Conservation (phyloP, 2,113 vertebrate species). For the Fulica atra region DNA sequence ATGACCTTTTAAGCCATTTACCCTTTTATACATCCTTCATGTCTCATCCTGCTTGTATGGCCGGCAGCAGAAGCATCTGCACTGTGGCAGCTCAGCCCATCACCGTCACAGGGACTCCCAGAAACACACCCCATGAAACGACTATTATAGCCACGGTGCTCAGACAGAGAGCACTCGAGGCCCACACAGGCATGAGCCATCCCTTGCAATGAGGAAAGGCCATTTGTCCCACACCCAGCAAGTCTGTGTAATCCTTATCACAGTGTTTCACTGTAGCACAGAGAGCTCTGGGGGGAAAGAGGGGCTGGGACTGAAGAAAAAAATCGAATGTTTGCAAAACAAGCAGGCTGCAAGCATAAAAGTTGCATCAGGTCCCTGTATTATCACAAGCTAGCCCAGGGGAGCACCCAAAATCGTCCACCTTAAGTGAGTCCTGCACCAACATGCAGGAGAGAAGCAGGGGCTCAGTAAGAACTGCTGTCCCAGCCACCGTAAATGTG, state of each 20-base stretch:
- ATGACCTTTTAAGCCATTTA: not conserved
- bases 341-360: not conserved
- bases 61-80: not conserved
- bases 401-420: not conserved
- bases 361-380: not conserved
- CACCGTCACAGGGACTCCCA: not conserved
- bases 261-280: not conserved
- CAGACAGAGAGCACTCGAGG: not conserved
- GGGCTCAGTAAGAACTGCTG: not conserved
- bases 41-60: rapidly evolving
- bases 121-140: not conserved
- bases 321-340: not conserved
- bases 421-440: not conserved
- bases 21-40: not conserved
- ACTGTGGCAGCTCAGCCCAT: not conserved
- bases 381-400: not conserved
- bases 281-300: not conserved
- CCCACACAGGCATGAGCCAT: rapidly evolving
- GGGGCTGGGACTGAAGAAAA: not conserved
- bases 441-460: not conserved
- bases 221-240: too few species aligned
- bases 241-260: not conserved
- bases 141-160: rapidly evolving
- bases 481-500: rapidly evolving
- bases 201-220: not conserved